A percentile compares a stretch with the other conserved stretches of the same genome.
phyloP scores from a whole-genome alignment of 2,113 vertebrate genomes.

The Proterorhinus semilunaris region DNA sequence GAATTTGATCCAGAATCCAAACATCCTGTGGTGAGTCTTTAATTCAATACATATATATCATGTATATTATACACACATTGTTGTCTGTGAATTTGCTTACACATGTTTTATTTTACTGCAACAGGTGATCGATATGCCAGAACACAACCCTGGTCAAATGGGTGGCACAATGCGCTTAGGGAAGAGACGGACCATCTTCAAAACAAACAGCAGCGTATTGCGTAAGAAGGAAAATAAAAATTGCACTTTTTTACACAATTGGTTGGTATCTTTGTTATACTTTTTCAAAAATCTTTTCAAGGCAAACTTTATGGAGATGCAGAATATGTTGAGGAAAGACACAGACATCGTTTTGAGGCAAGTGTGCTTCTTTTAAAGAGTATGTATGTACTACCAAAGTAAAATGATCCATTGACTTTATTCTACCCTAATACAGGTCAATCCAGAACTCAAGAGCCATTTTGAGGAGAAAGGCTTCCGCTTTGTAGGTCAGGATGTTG shows the following conservation, averaged over 20 bases:
- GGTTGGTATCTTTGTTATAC: neutral
- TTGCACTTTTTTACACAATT: neutral
- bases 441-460: constrained; percentile 87
- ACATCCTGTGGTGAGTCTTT: constrained; percentile 87
- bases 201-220: constrained; percentile 84
- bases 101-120: neutral
- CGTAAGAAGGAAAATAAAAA: constrained; percentile 78
- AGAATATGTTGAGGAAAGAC: constrained; percentile 91
- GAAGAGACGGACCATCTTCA: constrained; percentile 93
- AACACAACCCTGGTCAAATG: constrained; percentile 97
- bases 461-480: constrained; percentile 88
- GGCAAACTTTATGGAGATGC: constrained; percentile 89
- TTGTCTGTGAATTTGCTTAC: too few species aligned
- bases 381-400: neutral
- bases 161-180: constrained; percentile 96
- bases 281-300: constrained; percentile 49
- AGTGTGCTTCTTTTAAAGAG: neutral
- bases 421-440: constrained; percentile 78
- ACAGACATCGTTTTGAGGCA: constrained; percentile 95
- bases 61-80: too few species aligned
- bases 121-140: constrained; percentile 97
- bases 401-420: too few species aligned
- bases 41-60: too few species aligned
- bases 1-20: constrained; percentile 90
- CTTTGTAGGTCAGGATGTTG: constrained; percentile 93